Conservation (phyloP, 2,113 vertebrate species). For the Peromyscus polionotus region DNA sequence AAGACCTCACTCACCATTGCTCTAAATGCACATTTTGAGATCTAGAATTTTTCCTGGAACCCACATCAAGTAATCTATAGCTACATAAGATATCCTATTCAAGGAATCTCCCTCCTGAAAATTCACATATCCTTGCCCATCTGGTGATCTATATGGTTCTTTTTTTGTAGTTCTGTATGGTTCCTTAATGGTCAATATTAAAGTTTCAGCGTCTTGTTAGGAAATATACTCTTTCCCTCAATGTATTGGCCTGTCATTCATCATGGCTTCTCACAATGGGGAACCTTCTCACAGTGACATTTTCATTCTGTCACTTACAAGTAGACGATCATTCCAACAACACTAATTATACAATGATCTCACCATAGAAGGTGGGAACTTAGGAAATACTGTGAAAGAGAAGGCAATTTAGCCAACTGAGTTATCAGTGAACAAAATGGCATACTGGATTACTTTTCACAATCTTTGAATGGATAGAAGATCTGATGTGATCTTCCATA, state of each 20-base stretch:
- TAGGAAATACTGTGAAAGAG: not conserved
- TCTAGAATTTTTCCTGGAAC: not conserved
- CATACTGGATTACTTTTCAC: not conserved
- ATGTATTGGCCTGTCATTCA: not conserved
- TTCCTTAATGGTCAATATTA: not conserved
- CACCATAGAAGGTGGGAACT: not conserved
- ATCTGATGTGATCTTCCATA: not conserved
- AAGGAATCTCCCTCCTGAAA: slow-evolving; percentile 16
- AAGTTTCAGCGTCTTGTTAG: not conserved
- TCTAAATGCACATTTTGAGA: not conserved
- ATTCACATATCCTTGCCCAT: not conserved
- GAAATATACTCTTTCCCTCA: not conserved
- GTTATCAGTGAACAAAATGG: not conserved
- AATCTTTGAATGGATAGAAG: not conserved
- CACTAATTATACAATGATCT: not conserved
- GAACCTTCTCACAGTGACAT: not conserved
- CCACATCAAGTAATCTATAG: not conserved
- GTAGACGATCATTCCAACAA: not conserved
- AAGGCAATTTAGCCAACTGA: not conserved
- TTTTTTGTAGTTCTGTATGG: not conserved
- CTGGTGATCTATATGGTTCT: not conserved
- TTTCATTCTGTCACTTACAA: not conserved
- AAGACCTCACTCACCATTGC: not conserved
- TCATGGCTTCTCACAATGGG: not conserved
- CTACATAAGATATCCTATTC: not conserved